phyloP scores from a whole-genome alignment of 1,140 invertebrate genomes.

The Drosophila cardini region DNA sequence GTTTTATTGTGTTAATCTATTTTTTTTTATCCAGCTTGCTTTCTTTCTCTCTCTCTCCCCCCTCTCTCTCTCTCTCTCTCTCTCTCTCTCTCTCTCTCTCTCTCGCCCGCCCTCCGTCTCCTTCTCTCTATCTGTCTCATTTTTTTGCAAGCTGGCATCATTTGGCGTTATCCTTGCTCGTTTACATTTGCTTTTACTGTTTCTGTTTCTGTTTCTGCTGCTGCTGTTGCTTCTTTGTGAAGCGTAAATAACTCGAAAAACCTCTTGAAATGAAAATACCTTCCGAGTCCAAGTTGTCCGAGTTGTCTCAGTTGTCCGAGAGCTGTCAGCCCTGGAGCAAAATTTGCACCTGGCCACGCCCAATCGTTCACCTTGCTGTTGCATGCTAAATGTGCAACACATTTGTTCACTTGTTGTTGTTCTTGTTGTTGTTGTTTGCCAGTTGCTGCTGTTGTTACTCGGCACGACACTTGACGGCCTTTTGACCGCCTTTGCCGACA shows the following conservation, averaged over 20 bases:
- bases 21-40: not conserved
- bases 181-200: constrained; percentile 5
- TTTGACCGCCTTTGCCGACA: constrained; percentile 60
- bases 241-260: constrained; percentile 22
- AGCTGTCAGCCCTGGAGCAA: constrained; percentile 34
- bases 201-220: not conserved
- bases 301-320: constrained; percentile 19
- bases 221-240: not conserved
- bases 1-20: constrained; percentile 39
- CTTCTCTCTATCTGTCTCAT: not conserved
- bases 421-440: constrained; percentile 26
- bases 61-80: no score
- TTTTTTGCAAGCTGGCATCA: constrained; percentile 3
- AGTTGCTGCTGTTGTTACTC: constrained; percentile 33
- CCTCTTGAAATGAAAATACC: constrained; percentile 37
- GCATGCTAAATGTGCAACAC: constrained; percentile 74
- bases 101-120: no score
- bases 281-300: constrained; percentile 13
- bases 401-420: constrained; percentile 65
- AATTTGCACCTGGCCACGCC: constrained; percentile 49
- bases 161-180: constrained; percentile 12
- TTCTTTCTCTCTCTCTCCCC: not conserved
- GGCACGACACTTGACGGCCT: constrained; percentile 67
- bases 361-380: constrained; percentile 40
- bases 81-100: no score